phyloP scores from a whole-genome alignment of 2,797 vertebrate genomes.

The Masticophis lateralis region DNA sequence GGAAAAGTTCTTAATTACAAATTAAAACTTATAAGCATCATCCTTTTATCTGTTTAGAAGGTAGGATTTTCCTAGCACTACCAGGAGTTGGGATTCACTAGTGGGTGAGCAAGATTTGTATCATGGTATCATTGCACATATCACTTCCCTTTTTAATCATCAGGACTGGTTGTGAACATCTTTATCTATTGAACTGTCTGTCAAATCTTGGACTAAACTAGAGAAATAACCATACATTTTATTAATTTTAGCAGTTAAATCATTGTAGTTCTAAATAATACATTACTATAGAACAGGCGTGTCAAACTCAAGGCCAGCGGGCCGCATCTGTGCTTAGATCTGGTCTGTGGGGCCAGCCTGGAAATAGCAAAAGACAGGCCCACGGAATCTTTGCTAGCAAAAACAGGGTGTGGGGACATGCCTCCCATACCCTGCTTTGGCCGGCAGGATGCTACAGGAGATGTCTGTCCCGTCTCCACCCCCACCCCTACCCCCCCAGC shows the following conservation, averaged over 20 bases:
- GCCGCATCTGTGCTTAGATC: too few relatives aligned
- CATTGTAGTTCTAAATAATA: slow-evolving; percentile 40
- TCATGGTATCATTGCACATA: background rate
- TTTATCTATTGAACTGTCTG: background rate
- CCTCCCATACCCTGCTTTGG: too few relatives aligned
- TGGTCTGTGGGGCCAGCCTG: too few relatives aligned
- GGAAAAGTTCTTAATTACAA: background rate
- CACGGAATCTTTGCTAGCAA: too few relatives aligned
- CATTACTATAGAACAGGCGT: slow-evolving; percentile 15
- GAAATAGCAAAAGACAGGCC: too few relatives aligned
- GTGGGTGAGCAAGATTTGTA: background rate
- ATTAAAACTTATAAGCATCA: background rate
- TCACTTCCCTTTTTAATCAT: background rate
- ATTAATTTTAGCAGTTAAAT: background rate
- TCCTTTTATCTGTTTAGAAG: background rate
- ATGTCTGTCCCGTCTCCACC: too few relatives aligned
- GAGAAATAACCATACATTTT: background rate
- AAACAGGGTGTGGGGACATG: too few relatives aligned
- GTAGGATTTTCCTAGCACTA: background rate
- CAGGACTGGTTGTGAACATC: background rate
- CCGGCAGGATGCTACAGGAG: too few relatives aligned
- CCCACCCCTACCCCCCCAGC: too few relatives aligned
- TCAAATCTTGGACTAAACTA: background rate
- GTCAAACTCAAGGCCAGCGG: too few relatives aligned
- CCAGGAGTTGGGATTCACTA: background rate